Evolutionary conservation across 2,113 vertebrate species (phyloP).

Genomic region (Salvator merianae): DNA sequence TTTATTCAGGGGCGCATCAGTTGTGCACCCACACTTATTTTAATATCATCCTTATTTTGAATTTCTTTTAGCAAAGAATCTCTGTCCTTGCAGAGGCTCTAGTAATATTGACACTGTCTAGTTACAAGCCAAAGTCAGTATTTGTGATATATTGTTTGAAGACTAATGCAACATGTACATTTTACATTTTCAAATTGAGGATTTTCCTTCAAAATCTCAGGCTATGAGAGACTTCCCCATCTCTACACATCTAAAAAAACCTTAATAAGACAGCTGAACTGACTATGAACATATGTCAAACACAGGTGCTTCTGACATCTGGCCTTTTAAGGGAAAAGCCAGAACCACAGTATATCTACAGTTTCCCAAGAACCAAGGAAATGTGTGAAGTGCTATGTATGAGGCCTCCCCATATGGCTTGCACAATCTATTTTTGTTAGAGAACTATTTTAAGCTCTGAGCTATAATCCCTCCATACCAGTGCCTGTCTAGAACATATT

Average conservation of each 20-base stretch:
- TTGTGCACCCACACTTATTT: background rate
- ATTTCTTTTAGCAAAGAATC: background rate
- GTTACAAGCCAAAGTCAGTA: no score
- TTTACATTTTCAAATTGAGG: background rate
- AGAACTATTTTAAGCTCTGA: conserved; percentile 14
- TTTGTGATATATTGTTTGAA: background rate
- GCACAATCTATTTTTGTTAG: conserved; percentile 5
- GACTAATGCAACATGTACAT: background rate
- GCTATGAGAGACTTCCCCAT: no score
- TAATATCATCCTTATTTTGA: background rate
- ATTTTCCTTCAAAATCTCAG: background rate
- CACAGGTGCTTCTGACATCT: background rate
- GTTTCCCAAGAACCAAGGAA: background rate
- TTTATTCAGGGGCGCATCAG: background rate
- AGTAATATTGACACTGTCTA: background rate
- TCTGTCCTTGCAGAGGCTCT: background rate
- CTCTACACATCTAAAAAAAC: background rate
- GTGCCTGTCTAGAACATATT: background rate
- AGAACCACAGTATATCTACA: background rate
- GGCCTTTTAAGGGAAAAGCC: background rate
- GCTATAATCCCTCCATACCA: background rate
- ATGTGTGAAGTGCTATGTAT: background rate
- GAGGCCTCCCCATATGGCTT: conserved; percentile 1
- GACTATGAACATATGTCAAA: background rate
- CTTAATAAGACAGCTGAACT: background rate